Evolutionary conservation across 2,797 vertebrate species (phyloP).

Genomic region (Simalia tracyae): DNA sequence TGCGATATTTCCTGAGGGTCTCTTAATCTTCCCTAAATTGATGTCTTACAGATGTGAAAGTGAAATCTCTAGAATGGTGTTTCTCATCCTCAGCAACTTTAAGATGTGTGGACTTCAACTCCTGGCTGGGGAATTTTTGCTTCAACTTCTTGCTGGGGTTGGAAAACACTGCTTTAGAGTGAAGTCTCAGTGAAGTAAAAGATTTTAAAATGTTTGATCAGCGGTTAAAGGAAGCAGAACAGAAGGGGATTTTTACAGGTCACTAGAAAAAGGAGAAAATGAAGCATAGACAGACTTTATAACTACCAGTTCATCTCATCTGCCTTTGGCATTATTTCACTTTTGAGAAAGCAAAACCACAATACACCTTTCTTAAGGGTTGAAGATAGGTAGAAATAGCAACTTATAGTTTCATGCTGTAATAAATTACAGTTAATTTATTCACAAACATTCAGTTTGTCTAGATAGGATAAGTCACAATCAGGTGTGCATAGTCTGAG

Average conservation of each 20-base stretch:
- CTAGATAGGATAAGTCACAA: background rate
- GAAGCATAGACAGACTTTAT: background rate
- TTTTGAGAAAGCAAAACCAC: constrained; percentile 28
- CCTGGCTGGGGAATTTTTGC: background rate
- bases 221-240: background rate
- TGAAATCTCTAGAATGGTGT: background rate
- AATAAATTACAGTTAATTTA: background rate
- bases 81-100: background rate
- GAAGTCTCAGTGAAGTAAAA: background rate
- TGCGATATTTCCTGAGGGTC: background rate
- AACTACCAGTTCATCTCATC: constrained; percentile 23
- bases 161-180: background rate
- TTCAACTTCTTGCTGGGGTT: background rate
- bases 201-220: background rate
- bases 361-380: background rate
- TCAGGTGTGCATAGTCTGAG: background rate
- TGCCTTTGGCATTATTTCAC: constrained; percentile 21
- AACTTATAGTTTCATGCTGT: background rate
- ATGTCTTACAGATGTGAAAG: background rate
- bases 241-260: background rate
- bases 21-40: background rate
- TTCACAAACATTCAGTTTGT: background rate
- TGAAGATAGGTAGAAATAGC: background rate
- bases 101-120: background rate
- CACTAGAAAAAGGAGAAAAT: constrained; percentile 16